These are phyloP conservation scores for Tetragnatha montana DNA, from an alignment of 2,888 invertebrate genomes.

Conservation along the genomic window DNA sequence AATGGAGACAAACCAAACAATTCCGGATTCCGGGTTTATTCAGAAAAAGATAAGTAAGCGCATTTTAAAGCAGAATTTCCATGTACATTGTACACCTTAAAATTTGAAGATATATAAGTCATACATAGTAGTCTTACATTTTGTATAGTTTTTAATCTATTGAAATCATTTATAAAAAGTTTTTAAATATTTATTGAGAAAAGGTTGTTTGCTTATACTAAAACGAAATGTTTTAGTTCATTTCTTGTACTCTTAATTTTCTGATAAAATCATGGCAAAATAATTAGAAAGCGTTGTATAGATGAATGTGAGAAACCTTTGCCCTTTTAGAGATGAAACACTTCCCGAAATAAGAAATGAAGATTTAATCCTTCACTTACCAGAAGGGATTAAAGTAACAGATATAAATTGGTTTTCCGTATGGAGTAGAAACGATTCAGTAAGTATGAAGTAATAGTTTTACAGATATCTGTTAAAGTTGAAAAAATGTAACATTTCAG, in stretches of 20 bases:
- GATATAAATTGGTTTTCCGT: constrained; percentile 94
- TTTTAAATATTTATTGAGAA: not conserved
- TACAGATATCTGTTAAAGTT: no score
- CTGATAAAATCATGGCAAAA: not conserved
- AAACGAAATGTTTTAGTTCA: not conserved
- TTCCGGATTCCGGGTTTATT: constrained; percentile 71
- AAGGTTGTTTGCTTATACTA: not conserved
- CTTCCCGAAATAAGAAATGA: constrained; percentile 74
- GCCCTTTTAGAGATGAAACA: constrained; percentile 64
- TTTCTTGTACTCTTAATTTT: not conserved
- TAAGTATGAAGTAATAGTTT: constrained; percentile 78
- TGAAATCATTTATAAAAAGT: no score
- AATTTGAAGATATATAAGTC: no score
- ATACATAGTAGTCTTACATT: no score
- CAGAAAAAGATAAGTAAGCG: constrained; percentile 72
- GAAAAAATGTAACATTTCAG: no score
- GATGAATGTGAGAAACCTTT: not conserved
- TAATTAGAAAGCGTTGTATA: not conserved
- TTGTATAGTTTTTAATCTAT: no score
- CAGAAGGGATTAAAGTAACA: constrained; percentile 87
- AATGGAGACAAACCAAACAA: constrained; percentile 64
- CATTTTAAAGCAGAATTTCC: not conserved
- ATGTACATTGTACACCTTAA: no score
- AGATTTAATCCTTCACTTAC: constrained; percentile 88
- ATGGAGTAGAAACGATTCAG: constrained; percentile 93